Conservation (phyloP, 2,113 vertebrate genomes). For the Sceloporus tristichus region DNA sequence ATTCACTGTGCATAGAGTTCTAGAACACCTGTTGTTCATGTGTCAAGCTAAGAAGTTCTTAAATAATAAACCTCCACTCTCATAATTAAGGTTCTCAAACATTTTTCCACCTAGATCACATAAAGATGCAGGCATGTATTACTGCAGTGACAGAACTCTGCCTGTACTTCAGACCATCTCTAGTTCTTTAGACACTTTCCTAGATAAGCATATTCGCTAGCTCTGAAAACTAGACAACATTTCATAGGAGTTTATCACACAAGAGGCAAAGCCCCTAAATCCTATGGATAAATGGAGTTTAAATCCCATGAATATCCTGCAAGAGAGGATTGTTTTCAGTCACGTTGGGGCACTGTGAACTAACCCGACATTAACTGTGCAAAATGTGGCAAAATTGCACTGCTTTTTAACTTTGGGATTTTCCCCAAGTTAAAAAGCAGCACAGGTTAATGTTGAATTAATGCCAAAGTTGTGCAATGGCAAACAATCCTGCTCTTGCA, state of each 20-base stretch:
- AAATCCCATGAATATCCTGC: too few species aligned
- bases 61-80: background rate
- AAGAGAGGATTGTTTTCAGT: too few species aligned
- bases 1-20: rapidly evolving
- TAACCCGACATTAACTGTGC: too few species aligned
- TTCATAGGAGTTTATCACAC: background rate
- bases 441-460: too few species aligned
- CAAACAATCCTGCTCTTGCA: too few species aligned
- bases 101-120: background rate
- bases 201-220: background rate
- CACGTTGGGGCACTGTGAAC: too few species aligned
- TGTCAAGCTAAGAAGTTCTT: background rate
- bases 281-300: too few species aligned
- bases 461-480: too few species aligned
- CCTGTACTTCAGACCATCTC: background rate
- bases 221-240: background rate
- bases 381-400: too few species aligned
- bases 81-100: background rate
- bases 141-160: background rate
- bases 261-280: too few species aligned
- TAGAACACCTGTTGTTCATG: background rate
- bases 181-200: background rate
- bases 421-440: too few species aligned
- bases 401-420: too few species aligned
- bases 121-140: background rate